Percentiles rank a stretch among this genome's conserved stretches.
These are phyloP conservation scores for Callosobruchus maculatus DNA, from an alignment of 2,888 invertebrate species.

Conservation along the genomic window DNA sequence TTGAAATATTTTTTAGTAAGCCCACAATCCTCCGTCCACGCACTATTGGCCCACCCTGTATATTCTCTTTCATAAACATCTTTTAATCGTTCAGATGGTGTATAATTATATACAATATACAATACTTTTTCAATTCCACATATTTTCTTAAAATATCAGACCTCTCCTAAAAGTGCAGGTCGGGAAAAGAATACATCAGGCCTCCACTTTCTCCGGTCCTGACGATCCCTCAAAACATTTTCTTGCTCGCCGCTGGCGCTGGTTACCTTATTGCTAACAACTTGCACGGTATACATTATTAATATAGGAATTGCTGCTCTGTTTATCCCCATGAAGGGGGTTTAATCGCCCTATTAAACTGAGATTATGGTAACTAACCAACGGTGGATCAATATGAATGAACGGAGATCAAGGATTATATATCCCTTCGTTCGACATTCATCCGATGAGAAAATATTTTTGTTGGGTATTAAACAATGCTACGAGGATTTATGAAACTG, in stretches of 20 bases:
- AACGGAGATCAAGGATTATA: neutral
- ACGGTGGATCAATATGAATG: neutral
- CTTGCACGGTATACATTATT: constrained; percentile 10
- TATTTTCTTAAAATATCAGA: too few species aligned
- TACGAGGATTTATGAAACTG: neutral
- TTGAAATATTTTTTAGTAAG: too few species aligned
- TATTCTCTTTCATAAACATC: too few species aligned
- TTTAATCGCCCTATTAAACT: constrained; percentile 17
- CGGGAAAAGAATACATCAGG: too few species aligned
- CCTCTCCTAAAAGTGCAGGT: too few species aligned
- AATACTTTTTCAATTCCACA: too few species aligned
- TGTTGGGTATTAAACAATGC: neutral
- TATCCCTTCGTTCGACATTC: neutral
- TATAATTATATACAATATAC: too few species aligned
- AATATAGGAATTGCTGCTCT: neutral
- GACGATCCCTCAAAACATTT: constrained; percentile 1
- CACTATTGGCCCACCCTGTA: too few species aligned
- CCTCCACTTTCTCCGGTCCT: too few species aligned
- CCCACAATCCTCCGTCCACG: too few species aligned
- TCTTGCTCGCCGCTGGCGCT: neutral
- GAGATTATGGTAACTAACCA: constrained; percentile 19
- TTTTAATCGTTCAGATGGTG: too few species aligned
- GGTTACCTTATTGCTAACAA: constrained; percentile 2
- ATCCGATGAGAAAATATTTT: neutral
- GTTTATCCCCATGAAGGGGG: constrained; percentile 2